Conservation (phyloP, 2,113 vertebrate species). For the Leptocoma aspasia region DNA sequence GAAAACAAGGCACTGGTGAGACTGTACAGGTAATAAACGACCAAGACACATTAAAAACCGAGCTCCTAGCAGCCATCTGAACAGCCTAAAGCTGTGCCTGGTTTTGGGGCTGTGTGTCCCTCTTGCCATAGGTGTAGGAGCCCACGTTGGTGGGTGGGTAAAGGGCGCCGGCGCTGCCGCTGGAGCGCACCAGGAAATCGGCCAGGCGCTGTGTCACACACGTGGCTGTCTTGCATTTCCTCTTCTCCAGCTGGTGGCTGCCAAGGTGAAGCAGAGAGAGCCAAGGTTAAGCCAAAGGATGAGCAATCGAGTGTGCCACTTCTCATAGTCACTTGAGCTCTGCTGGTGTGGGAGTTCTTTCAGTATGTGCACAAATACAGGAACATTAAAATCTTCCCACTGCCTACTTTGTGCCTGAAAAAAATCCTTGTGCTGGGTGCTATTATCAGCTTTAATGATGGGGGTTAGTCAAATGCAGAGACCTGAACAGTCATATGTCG, state of each 20-base stretch:
- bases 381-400: conserved; percentile 10
- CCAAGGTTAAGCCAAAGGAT: background rate
- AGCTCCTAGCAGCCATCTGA: background rate
- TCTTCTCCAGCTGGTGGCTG: conserved; percentile 82
- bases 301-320: background rate
- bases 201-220: conserved; percentile 88
- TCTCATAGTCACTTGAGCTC: background rate
- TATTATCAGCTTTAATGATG: conserved; percentile 25
- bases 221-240: conserved; percentile 86
- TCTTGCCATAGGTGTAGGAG: conserved; percentile 84
- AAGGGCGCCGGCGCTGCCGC: conserved; percentile 76
- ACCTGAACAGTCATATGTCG: background rate
- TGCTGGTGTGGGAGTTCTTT: conserved; percentile 3
- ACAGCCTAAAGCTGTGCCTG: conserved; percentile 70
- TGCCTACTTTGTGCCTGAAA: conserved; percentile 8
- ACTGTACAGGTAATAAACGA: conserved; percentile 3
- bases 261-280: background rate
- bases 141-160: conserved; percentile 85
- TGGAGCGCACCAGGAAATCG: conserved; percentile 85
- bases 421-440: background rate
- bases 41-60: background rate
- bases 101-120: conserved; percentile 59
- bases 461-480: conserved; percentile 15
- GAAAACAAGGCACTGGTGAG: conserved; percentile 48
- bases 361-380: conserved; percentile 18